Evolutionary conservation across 2,888 invertebrate genomes (phyloP), one percentile per base, ranked within the genome.

Genomic region (Drosophila atroscutellata): DNA sequence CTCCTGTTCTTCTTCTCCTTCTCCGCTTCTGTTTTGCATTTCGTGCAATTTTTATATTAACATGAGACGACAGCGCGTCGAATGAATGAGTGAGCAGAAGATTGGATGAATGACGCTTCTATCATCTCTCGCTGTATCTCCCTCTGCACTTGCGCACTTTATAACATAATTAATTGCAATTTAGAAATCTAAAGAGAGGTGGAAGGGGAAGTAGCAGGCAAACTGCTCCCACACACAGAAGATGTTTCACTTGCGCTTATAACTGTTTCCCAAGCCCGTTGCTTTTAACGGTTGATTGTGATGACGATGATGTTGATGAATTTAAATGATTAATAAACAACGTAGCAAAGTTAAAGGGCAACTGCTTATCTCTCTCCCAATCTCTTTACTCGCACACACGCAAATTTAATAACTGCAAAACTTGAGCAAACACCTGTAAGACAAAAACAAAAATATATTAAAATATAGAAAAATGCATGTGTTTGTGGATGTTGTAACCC

Each of bases 321-420:
- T 86, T 91, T 91, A 90, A 91, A 87, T 91, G 90, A 91, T 90
- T 90, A 90, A 86, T 89, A 90, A 84, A 84, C 79, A 88, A 84
- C 72, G 65, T 75, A 58, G 56, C 26, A 57, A 68, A 71, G 80
- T 69, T 72, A 78, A 83, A 74, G 72, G 81, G 79, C 75, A 30
- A 26, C 56, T 34, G 45, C 47, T 49, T 54, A 20, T 51, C 49
- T 47, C 50, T 45, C 49, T 32, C 49, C n/a, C 57, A 47, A 15
- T 4, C 15, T 15, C 4, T 34, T 49, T 24, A 47, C 5, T 51
- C 9, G 37, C 7, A 18, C 26, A 34, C 15, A 39, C 28, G 51
- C 32, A 47, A 26, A 34, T 15, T 37, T 34, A 28, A 32, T n/a
- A 63, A 52, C 45, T 50, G 51, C 56, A 54, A 62, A 61, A 26